Conservation (phyloP, 2,797 vertebrate species). For the Tinamus major region DNA sequence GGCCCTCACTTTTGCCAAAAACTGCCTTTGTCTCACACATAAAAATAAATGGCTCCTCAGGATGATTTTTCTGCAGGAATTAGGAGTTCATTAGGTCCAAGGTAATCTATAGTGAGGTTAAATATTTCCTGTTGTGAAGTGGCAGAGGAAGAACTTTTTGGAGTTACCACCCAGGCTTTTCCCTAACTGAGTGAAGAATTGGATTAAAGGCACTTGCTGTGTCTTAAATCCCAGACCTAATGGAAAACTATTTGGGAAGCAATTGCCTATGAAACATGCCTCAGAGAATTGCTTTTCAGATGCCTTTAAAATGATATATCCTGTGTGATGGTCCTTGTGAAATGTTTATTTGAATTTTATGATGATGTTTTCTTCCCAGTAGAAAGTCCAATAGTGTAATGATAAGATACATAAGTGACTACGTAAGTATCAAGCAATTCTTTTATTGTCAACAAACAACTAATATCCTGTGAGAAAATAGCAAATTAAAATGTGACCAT, state of each 20-base stretch:
- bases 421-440: neutral
- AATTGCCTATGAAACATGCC: constrained; percentile 11
- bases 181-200: neutral
- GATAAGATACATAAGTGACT: neutral
- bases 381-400: neutral
- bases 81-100: neutral
- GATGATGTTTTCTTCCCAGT: constrained; percentile 24
- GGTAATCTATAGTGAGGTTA: neutral
- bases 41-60: neutral
- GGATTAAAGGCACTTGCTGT: neutral
- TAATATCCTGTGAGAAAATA: neutral
- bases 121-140: neutral
- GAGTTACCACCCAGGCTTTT: neutral
- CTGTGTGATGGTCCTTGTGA: neutral
- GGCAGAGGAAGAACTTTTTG: neutral
- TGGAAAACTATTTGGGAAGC: constrained; percentile 36
- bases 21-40: neutral
- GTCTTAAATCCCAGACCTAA: constrained; percentile 16
- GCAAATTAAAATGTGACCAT: neutral
- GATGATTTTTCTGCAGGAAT: neutral
- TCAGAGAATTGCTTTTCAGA: constrained; percentile 14
- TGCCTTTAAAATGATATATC: constrained; percentile 10
- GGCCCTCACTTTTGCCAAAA: neutral
- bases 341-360: constrained; percentile 47
- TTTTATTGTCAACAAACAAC: neutral